Conservation (phyloP, 2,888 invertebrate species). For the Dendrolimus pini region DNA sequence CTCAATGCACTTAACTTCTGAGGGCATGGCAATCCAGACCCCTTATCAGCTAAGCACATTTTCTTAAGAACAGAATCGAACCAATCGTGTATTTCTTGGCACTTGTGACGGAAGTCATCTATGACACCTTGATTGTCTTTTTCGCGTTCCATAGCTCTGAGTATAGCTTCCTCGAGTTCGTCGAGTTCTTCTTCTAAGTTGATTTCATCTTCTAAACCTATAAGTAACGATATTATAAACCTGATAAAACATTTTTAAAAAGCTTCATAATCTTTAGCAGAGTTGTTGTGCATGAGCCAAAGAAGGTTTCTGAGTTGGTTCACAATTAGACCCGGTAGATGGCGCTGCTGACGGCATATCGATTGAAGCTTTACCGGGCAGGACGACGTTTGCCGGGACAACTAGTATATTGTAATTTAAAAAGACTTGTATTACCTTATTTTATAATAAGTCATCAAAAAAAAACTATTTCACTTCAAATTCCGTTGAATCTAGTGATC, state of each 20-base stretch:
- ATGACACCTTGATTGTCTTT: slow-evolving; percentile 85
- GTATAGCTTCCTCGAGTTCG: slow-evolving; percentile 82
- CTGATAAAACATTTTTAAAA: background rate
- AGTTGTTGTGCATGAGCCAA: no score
- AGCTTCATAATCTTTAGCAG: background rate
- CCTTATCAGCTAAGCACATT: slow-evolving; percentile 89
- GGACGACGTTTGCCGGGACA: no score
- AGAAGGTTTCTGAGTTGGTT: no score
- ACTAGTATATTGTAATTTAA: no score
- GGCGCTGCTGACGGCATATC: no score
- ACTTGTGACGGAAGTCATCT: slow-evolving; percentile 84
- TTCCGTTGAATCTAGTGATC: background rate
- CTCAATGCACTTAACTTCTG: slow-evolving; percentile 86
- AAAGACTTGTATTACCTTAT: no score
- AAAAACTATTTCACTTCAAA: background rate
- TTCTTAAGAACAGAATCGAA: slow-evolving; percentile 87
- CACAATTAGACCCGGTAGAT: no score
- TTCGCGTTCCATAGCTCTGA: slow-evolving; percentile 84
- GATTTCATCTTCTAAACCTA: slow-evolving; percentile 79
- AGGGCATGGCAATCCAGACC: slow-evolving; percentile 87
- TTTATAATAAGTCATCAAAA: no score
- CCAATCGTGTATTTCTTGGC: slow-evolving; percentile 88
- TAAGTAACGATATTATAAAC: slow-evolving; percentile 6
- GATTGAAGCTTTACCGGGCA: no score
- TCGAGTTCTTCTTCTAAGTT: slow-evolving; percentile 84